phyloP scores from a whole-genome alignment of 1,140 invertebrate species.

The Monomorium pharaonis region DNA sequence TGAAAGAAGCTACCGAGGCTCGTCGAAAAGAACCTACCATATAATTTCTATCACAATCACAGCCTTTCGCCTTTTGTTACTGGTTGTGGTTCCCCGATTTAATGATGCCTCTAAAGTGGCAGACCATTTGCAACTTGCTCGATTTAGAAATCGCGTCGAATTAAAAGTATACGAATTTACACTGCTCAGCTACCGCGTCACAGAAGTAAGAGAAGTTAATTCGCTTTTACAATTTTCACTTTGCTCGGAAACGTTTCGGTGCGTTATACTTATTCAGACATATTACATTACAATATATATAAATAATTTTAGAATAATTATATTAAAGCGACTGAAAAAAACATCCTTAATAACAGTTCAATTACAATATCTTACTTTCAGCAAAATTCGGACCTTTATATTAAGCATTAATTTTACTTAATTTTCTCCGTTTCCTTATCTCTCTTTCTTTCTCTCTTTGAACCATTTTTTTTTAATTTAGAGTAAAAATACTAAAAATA shows the following conservation, averaged over 20 bases:
- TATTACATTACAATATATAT: not conserved
- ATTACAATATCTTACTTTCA: not conserved
- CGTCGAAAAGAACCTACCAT: not conserved
- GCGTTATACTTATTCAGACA: constrained; percentile 41
- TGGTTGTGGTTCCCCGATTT: not conserved
- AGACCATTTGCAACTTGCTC: not conserved
- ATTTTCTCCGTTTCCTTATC: not conserved
- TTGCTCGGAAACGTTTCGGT: constrained; percentile 56
- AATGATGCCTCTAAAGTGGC: not conserved
- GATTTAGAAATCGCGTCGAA: constrained; percentile 32
- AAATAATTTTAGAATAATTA: not conserved
- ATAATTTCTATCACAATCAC: not conserved
- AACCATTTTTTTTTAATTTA: too few relatives aligned
- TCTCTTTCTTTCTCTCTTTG: not conserved
- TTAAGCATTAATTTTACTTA: not conserved
- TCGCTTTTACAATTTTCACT: constrained; percentile 66
- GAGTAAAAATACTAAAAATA: too few relatives aligned
- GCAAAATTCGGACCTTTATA: not conserved
- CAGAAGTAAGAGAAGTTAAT: constrained; percentile 35
- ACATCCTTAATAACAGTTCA: not conserved
- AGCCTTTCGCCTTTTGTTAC: constrained; percentile 12
- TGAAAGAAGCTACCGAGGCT: not conserved
- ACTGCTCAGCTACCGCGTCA: constrained; percentile 1
- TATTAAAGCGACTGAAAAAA: not conserved
- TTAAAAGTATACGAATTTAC: constrained; percentile 46